Percentiles rank a stretch among this genome's conserved stretches.
phyloP scores from a whole-genome alignment of 2,888 invertebrate genomes.

The Polyploca ridens region DNA sequence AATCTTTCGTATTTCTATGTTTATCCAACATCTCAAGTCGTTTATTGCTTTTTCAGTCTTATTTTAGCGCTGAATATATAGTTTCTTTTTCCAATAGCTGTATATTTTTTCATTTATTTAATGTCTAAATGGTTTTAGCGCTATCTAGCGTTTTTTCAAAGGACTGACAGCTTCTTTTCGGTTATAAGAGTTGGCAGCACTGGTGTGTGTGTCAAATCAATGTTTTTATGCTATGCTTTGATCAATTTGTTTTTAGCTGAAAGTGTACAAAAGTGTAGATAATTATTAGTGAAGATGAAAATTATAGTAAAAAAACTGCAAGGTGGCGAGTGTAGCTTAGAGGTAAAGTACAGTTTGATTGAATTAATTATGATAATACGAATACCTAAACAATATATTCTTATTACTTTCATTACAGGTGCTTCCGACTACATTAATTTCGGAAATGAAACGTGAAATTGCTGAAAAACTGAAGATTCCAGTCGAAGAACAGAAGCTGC shows the following conservation, averaged over 20 bases:
- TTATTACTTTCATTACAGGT: conserved; percentile 63
- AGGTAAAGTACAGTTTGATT: conserved; percentile 71
- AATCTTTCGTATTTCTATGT: too few species aligned
- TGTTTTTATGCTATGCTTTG: not conserved
- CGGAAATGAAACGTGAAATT: conserved; percentile 88
- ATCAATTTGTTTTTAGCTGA: conserved; percentile 22
- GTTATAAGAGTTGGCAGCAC: too few species aligned
- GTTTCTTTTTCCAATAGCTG: too few species aligned
- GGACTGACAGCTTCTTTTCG: too few species aligned
- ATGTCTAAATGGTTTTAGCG: too few species aligned
- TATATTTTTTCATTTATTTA: too few species aligned
- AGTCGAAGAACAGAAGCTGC: conserved; percentile 87
- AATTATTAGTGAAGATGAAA: conserved; percentile 82
- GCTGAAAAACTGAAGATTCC: conserved; percentile 87
- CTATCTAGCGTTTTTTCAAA: too few species aligned
- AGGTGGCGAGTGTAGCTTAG: conserved; percentile 88
- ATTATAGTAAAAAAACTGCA: conserved; percentile 89
- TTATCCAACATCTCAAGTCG: too few species aligned
- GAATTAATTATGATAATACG: not conserved
- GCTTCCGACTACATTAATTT: conserved; percentile 83
- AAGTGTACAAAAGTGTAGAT: conserved; percentile 25
- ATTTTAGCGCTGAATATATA: too few species aligned
- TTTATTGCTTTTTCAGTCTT: too few species aligned
- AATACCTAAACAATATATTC: not conserved
- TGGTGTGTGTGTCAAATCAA: not conserved